Evolutionary conservation across 2,888 invertebrate genomes (phyloP), one percentile per base, ranked within the genome.

Genomic region (Cryptophagus acutangulus): DNA sequence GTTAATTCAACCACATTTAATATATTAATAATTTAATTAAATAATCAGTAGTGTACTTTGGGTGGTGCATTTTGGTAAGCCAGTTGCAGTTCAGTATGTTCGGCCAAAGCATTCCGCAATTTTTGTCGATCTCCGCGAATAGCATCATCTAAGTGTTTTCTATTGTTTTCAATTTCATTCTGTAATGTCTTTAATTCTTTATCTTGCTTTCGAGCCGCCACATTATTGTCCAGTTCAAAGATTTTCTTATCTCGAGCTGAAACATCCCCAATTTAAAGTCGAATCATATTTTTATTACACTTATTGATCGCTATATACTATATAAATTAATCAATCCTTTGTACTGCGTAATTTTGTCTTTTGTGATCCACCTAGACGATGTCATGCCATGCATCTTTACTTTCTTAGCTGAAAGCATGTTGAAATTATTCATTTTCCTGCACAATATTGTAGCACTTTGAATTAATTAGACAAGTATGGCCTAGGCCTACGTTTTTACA

Each of bases 321-420:
- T 79, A 76, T 38, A 82, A 67, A 59, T 78, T 79, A 18, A 81
- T 74, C 18, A 82, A 70, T 14, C 80, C 81, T 33, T 80, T 74
- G 52, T 81, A 82, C 58, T 81, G 81, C 38, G 73, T 74, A 29
- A 81, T 74, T 67, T 81, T 81, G 53, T 83, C 82, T 52, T 73
- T 76, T 31, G 77, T 77, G 1, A 77, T 74, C 82, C 82, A 82
- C 60, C 76, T 75, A 18, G 74, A 74, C 51, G 79, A 78, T 57
- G 75, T 75, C 76, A 81, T 77, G 17, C 78, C 78, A 67, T 80
- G 79, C 40, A 75, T 67, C 41, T 74, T 75, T 1, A 76, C 74
- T 65, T 77, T 77, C 15, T 75, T 74, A 8, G 75, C 74, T 2
- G 76, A 73, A 46, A 78, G 62, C 78, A 78, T 77, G 48, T 61